phyloP scores from a whole-genome alignment of 2,888 invertebrate species.

The Catocala fraxini region DNA sequence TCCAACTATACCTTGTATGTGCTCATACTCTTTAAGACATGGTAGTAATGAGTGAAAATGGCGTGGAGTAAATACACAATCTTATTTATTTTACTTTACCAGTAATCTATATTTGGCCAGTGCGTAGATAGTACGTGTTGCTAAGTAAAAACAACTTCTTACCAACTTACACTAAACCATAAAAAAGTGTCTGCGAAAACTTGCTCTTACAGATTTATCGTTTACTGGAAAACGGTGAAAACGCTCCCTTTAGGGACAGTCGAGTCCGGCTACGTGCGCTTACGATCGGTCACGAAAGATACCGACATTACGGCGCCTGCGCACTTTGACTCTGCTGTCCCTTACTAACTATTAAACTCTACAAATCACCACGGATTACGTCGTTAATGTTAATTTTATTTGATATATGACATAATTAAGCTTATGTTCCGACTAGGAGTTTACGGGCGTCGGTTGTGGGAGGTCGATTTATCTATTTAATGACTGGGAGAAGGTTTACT shows the following conservation, averaged over 20 bases:
- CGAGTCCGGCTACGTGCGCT: conserved; percentile 42
- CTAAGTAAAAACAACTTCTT: no score
- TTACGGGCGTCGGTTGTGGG: conserved; percentile 56
- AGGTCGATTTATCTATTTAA: conserved; percentile 41
- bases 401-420: conserved; percentile 59
- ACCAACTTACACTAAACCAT: not conserved
- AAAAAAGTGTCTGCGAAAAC: conserved; percentile 12
- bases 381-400: conserved; percentile 40
- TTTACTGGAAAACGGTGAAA: conserved; percentile 38
- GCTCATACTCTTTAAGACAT: no score
- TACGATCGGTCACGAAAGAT: conserved; percentile 38
- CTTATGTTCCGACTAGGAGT: conserved; percentile 47
- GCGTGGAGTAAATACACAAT: no score
- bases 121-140: no score
- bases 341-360: conserved; percentile 26
- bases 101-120: no score
- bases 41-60: no score
- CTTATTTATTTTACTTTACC: no score
- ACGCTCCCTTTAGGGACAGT: conserved; percentile 32
- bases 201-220: conserved; percentile 5
- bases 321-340: conserved; percentile 16
- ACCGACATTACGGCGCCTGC: conserved; percentile 49
- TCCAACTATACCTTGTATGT: no score
- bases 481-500: conserved; percentile 20
- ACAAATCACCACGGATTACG: conserved; percentile 44